Evolutionary conservation across 2,113 vertebrate species (phyloP), one percentile per base, ranked within the genome.

Genomic region (Triplophysa dalaica): DNA sequence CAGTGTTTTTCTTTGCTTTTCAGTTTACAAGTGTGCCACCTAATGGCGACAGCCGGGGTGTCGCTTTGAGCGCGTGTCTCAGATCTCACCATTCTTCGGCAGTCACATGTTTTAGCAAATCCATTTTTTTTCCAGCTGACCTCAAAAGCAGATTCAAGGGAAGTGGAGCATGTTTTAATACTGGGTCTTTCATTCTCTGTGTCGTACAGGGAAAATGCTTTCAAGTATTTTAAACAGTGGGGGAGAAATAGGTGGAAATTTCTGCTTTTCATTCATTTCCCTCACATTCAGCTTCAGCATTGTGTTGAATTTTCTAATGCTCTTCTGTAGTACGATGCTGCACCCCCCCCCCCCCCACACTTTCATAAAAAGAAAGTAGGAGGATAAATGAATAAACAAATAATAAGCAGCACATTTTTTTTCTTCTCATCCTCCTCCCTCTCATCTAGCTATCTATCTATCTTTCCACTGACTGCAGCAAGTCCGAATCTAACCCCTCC

Each of bases 11-110:
- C 26, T 19, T 45, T 70, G 4, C 38, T 22, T 66, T 69, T 21
- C n/a, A 50, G 52, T 52, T 84, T 79, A 66, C 81, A 77, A 81
- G 61, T 38, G 64, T 74, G 58, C 86, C 84, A 81, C 79, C 86
- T 81, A 29, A 83, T 75, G 86, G 75, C 21, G 10, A 62, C 19
- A 58, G 2, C 16, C 2, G 16, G n/a, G 72, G n/a, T 19, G 50
- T 38, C 17, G 21, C 72, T 54, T 22, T 63, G 17, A 43, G 26
- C 64, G n/a, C 64, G 24, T 5, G 33, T 38, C 63, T 63, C 41
- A 33, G 56, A 74, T n/a, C 21, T 68, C 52, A 12, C 61, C 1
- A 33, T 66, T 81, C 79, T 60, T 48, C 17, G 11, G 48, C 38
- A 63, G 70, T 79, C 82, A 75, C 75, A 81, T 75, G 64, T 66